A percentile compares a stretch with the other conserved stretches of the same genome.
Evolutionary conservation across 1,140 invertebrate species (phyloP).

Genomic region (Sitodiplosis mosellana): DNA sequence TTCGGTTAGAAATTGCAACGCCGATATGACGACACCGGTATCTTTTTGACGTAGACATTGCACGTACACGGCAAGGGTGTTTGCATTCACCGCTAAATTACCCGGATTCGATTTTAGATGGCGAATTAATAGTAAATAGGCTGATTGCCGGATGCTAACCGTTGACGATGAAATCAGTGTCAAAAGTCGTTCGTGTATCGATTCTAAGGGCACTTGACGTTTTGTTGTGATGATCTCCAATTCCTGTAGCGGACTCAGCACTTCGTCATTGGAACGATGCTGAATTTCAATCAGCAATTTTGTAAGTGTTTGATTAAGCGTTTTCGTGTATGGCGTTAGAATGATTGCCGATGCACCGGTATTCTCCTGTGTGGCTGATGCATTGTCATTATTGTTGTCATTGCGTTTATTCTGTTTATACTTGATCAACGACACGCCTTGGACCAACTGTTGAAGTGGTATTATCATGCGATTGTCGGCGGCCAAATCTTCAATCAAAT

Average conservation of each 20-base stretch:
- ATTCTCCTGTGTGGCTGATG: background rate
- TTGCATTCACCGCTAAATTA: slow-evolving; percentile 24
- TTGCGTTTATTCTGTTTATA: slow-evolving; percentile 15
- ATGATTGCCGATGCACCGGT: slow-evolving; percentile 26
- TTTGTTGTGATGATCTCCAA: slow-evolving; percentile 48
- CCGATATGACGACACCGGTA: slow-evolving; percentile 56
- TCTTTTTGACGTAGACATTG: slow-evolving; percentile 60
- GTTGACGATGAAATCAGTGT: slow-evolving; percentile 40
- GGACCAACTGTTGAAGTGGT: slow-evolving; percentile 18
- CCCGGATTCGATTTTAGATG: slow-evolving; percentile 46
- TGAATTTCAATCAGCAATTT: slow-evolving; percentile 26
- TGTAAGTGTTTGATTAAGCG: slow-evolving; percentile 29
- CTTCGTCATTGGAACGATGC: slow-evolving; percentile 27
- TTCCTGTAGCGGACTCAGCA: slow-evolving; percentile 44
- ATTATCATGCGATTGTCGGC: slow-evolving; percentile 15
- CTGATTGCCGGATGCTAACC: slow-evolving; percentile 39
- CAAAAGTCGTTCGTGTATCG: slow-evolving; percentile 40
- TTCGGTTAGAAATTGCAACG: slow-evolving; percentile 67
- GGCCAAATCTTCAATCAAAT: slow-evolving; percentile 17
- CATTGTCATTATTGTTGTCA: slow-evolving; percentile 16
- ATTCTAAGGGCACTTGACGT: slow-evolving; percentile 43
- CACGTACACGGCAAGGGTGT: slow-evolving; percentile 54
- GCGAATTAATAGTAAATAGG: slow-evolving; percentile 42
- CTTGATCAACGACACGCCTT: slow-evolving; percentile 18
- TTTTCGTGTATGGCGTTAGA: slow-evolving; percentile 18